Base-by-base conservation (phyloP, 2,888 invertebrate genomes). In the Nomada goodeniana region DNA sequence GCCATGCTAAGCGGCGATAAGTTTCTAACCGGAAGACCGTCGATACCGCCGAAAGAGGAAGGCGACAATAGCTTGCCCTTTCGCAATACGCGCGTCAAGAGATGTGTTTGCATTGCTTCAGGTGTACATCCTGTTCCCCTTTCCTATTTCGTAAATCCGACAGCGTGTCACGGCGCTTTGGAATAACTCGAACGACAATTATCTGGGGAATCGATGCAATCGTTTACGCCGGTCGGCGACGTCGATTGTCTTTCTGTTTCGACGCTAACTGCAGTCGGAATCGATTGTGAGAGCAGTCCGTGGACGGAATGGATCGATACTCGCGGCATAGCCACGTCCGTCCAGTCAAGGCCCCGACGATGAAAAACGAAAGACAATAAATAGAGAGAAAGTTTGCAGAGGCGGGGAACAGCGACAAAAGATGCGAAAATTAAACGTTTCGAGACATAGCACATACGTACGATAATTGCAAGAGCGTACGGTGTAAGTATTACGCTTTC, bases 21-120 rank as follows among this genome's bases (percentile, higher is more conserved):
- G 76, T 86, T 86, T 86, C 80, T 74, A 82, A 72, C 64, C 77
- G 79, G 72, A 77, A 85, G 86, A 50, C 77, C 29, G 67, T 9
- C 15, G 44, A 36, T 74, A 52, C 36, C 36, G 1, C 36, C 36
- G 36, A 47, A 73, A 68, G 73, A 81, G 80, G 72, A 77, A 68
- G 80, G 71, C 26, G 60, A 84, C 55, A 73, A 84, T 52, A 23
- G 23, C 10, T 26, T 23, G 42, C 63, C 67, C 53, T 83, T 78
- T 76, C 72, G 73, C 71, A 76, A 85, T 83, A 71, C 36, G n/a
- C 42, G 26, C 50, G 47, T 73, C 70, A 9, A 53, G 53, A 64
- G 3, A 5, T 2, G n/a, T 57, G 10, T 47, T 55, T 23, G 7
- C n/a, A 50, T 59, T 53, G 44, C 42, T 64, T 52, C 42, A 44